Conservation (phyloP, 92 coral and sea anemone genomes). For the Porites evermanni region DNA sequence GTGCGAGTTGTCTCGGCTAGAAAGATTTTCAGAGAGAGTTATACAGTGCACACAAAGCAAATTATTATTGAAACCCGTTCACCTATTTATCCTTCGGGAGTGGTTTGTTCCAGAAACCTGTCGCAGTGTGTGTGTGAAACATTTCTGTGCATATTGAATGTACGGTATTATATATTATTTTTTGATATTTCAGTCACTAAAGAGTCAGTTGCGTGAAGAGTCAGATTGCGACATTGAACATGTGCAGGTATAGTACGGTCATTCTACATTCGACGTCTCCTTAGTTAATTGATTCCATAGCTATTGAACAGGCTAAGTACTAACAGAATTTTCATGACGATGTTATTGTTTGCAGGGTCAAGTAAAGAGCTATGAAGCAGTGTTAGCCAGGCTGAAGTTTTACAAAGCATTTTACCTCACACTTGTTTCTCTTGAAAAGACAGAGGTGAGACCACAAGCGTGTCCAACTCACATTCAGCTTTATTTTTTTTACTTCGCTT, state of each 20-base stretch:
- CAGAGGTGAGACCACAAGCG: conserved; percentile 63
- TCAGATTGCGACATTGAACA: conserved; percentile 17
- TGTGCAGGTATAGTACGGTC: conserved; percentile 2
- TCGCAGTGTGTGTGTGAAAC: neutral
- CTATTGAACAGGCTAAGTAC: too few species aligned
- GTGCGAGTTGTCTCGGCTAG: too few species aligned
- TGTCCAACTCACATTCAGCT: neutral
- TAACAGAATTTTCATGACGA: neutral
- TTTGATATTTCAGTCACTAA: neutral
- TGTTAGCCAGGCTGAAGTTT: conserved; percentile 84
- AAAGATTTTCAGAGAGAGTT: too few species aligned
- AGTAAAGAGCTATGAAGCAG: conserved; percentile 73
- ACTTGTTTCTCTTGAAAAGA: conserved; percentile 80
- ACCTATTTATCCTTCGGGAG: too few species aligned
- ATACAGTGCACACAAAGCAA: too few species aligned
- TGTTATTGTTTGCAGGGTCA: conserved; percentile 40
- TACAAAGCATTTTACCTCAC: conserved; percentile 83
- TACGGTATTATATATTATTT: neutral
- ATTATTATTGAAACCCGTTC: too few species aligned
- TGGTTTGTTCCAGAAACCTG: too few species aligned
- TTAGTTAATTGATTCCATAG: too few species aligned
- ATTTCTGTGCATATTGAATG: neutral
- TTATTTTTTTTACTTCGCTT: neutral
- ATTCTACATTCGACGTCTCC: too few species aligned
- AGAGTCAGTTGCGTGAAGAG: conserved; percentile 50